These are phyloP conservation scores for Sweltsa coloradensis DNA, from an alignment of 1,140 invertebrate genomes.

Conservation along the genomic window DNA sequence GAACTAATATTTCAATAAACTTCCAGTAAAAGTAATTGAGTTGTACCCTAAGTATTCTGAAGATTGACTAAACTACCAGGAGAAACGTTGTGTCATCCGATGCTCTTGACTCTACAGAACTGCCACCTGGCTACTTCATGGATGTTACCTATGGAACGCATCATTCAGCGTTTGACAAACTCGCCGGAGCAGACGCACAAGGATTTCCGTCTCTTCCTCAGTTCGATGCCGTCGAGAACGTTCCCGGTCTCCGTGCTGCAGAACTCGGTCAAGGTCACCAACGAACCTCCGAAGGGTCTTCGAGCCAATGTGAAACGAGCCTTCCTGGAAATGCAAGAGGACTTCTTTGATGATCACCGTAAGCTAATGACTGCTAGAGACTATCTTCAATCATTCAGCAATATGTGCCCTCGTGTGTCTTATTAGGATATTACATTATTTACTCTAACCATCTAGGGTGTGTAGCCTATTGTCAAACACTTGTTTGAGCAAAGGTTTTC, in stretches of 20 bases:
- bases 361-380: no score
- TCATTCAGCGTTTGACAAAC: slow-evolving; percentile 55
- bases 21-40: no score
- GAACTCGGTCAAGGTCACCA: slow-evolving; percentile 87
- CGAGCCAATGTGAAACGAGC: slow-evolving; percentile 62
- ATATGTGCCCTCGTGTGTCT: no score
- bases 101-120: no score
- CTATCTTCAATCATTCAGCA: not conserved
- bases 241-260: slow-evolving; percentile 85
- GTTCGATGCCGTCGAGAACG: slow-evolving; percentile 70
- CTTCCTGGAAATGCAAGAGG: slow-evolving; percentile 59
- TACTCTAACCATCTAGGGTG: no score
- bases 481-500: not conserved
- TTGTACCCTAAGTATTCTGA: no score
- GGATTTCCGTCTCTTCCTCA: slow-evolving; percentile 73
- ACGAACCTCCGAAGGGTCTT: slow-evolving; percentile 82
- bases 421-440: no score
- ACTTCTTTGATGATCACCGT: slow-evolving; percentile 73
- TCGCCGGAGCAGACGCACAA: slow-evolving; percentile 44
- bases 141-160: slow-evolving; percentile 65
- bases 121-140: slow-evolving; percentile 86
- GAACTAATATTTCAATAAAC: no score
- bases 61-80: no score
- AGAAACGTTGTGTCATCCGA: no score
- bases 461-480: not conserved